Percentiles rank a stretch among this genome's conserved stretches.
phyloP scores from a whole-genome alignment of 2,888 invertebrate genomes.

The Amphipyra berbera region DNA sequence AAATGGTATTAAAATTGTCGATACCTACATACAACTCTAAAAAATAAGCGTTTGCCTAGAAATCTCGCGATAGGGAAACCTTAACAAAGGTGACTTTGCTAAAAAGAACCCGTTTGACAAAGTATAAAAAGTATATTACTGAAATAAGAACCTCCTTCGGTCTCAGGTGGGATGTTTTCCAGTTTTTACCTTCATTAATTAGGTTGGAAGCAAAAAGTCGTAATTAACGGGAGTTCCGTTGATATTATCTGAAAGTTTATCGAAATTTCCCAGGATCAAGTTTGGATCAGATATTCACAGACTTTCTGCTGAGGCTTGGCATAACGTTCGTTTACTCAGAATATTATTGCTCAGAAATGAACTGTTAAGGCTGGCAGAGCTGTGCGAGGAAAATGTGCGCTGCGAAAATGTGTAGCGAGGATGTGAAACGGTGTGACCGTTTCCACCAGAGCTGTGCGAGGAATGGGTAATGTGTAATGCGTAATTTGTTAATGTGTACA shows the following conservation, averaged over 20 bases:
- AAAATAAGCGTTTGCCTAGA: too few relatives aligned
- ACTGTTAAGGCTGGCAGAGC: background rate
- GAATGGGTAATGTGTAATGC: too few relatives aligned
- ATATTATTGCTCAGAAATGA: background rate
- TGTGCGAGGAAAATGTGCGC: too few relatives aligned
- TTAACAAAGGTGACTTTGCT: too few relatives aligned
- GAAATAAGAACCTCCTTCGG: slow-evolving; percentile 14
- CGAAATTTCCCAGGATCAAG: slow-evolving; percentile 6
- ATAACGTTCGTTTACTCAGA: background rate
- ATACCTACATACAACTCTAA: too few relatives aligned
- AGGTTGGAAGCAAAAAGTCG: slow-evolving; percentile 23
- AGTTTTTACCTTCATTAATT: slow-evolving; percentile 51
- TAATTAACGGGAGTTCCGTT: slow-evolving; percentile 28
- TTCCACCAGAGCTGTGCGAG: too few relatives aligned
- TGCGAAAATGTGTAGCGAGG: too few relatives aligned
- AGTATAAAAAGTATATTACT: slow-evolving; percentile 35
- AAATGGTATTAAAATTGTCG: too few relatives aligned
- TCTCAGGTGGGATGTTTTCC: slow-evolving; percentile 37
- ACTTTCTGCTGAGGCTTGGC: background rate
- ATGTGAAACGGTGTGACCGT: too few relatives aligned
- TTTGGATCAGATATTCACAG: background rate
- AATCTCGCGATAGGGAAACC: too few relatives aligned
- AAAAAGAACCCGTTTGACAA: too few relatives aligned
- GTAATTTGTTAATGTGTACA: too few relatives aligned
- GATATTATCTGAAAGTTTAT: slow-evolving; percentile 19